phyloP scores from a whole-genome alignment of 1,140 invertebrate genomes.

The Caenorhabditis remanei region DNA sequence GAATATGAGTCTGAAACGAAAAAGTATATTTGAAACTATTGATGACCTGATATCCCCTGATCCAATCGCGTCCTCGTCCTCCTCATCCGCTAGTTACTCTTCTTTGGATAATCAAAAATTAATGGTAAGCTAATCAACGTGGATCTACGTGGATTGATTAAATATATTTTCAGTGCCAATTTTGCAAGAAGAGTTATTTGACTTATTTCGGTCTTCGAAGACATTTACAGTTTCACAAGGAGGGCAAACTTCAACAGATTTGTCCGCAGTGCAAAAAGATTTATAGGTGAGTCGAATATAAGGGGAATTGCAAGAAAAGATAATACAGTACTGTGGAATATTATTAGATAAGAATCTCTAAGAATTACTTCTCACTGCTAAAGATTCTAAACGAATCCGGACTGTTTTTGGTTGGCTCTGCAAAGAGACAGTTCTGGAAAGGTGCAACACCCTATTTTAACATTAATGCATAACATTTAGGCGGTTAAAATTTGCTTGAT shows the following conservation, averaged over 20 bases:
- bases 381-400: too few relatives aligned
- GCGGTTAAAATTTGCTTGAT: too few relatives aligned
- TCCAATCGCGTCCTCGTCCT: constrained; percentile 4
- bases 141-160: background rate
- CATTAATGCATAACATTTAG: too few relatives aligned
- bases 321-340: too few relatives aligned
- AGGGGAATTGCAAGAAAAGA: background rate
- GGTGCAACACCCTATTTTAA: too few relatives aligned
- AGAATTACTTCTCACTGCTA: too few relatives aligned
- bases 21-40: constrained; percentile 37
- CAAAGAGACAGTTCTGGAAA: too few relatives aligned
- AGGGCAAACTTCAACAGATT: constrained; percentile 29
- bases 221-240: constrained; percentile 42
- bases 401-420: too few relatives aligned
- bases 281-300: background rate
- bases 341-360: too few relatives aligned
- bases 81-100: constrained; percentile 16
- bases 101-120: constrained; percentile 33
- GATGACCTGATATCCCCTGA: constrained; percentile 28
- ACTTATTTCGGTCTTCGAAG: constrained; percentile 30
- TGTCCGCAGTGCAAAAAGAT: constrained; percentile 38
- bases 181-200: constrained; percentile 24
- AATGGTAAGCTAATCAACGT: background rate
- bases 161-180: constrained; percentile 4
- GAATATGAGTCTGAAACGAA: background rate